Percentiles rank a stretch among this genome's conserved stretches.
These are phyloP conservation scores for Capitulum mitella DNA, from an alignment of 2,888 invertebrate species.

Conservation along the genomic window DNA sequence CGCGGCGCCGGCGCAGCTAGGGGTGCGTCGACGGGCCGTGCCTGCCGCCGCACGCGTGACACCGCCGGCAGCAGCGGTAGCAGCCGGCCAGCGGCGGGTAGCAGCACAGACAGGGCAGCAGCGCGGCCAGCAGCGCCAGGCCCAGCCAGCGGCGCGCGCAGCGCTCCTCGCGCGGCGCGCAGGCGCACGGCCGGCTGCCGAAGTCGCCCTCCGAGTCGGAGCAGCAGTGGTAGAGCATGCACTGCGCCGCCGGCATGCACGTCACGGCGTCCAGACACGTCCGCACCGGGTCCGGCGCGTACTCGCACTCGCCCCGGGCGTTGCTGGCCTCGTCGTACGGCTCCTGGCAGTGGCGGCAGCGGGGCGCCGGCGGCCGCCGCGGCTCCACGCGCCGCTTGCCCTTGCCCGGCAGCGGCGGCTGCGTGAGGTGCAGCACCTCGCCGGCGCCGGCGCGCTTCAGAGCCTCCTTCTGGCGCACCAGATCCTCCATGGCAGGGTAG, in stretches of 20 bases:
- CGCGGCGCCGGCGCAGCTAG: background rate
- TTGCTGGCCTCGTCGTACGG: slow-evolving; percentile 73
- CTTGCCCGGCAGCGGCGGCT: slow-evolving; percentile 44
- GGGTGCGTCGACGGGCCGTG: slow-evolving; percentile 48
- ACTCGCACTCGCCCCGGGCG: slow-evolving; percentile 62
- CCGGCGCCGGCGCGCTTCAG: slow-evolving; percentile 22
- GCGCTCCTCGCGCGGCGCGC: slow-evolving; percentile 58
- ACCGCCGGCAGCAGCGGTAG: slow-evolving; percentile 71
- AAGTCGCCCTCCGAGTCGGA: slow-evolving; percentile 83
- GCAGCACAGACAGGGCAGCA: slow-evolving; percentile 91
- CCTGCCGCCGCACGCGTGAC: slow-evolving; percentile 73
- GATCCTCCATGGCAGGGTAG: slow-evolving; percentile 60
- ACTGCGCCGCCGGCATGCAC: slow-evolving; percentile 79
- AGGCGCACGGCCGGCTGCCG: slow-evolving; percentile 70
- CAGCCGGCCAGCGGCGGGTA: slow-evolving; percentile 79
- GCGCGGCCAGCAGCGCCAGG: slow-evolving; percentile 69
- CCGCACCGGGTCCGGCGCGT: slow-evolving; percentile 73
- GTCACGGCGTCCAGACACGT: slow-evolving; percentile 71
- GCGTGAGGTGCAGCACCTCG: slow-evolving; percentile 42
- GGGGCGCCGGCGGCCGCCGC: slow-evolving; percentile 34
- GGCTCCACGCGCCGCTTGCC: slow-evolving; percentile 18
- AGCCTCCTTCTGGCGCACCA: slow-evolving; percentile 35
- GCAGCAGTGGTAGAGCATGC: slow-evolving; percentile 89
- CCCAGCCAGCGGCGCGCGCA: slow-evolving; percentile 80
- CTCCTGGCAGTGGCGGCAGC: slow-evolving; percentile 49